Evolutionary conservation across 2,113 vertebrate species (phyloP), one percentile per base, ranked within the genome.

Genomic region (Varanus komodoensis): DNA sequence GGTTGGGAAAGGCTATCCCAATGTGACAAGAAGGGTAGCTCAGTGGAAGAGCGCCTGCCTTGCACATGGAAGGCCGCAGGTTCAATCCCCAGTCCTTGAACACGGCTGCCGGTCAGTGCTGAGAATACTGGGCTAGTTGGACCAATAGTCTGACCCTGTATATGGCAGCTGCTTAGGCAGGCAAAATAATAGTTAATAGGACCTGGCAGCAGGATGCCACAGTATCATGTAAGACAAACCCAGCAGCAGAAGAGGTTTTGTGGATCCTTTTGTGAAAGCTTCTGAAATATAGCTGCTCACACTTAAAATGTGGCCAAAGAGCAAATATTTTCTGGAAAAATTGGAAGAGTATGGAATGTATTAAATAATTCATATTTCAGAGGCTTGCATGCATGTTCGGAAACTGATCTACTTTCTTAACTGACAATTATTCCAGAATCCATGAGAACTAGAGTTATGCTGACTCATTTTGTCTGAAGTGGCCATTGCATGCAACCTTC

Each of bases 381-480:
- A 83, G 21, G 48, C 38, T n/a, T 3, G 34, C 2, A 57, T 48
- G 54, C n/a, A 8, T 27, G 11, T 61, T 50, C 2, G 17, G 77
- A 48, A 92, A 14, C 38, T 14, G 3, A 0, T 52, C 14, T 25
- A 4, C 32, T 90, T 85, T 82, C 74, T 52, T 68, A 23, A 85
- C 8, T 32, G 21, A 0, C 8, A 54, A 2, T 32, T 50, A 2
- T 6, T 1, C 82, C 67, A 67, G 34, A 52, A 32, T 27, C 29
- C 29, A 15, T 0, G 0, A 8, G 8, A 1, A 84, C 44, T 84
- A 67, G 82, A 78, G 6, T 1, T 48, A 44, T 50, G 34, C 0
- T 0, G 29, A 75, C 1, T 11, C 84, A 69, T 50, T 81, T 82
- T 48, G 61, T 9, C 5, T 67, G 73, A 32, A 92, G 4, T 54